Evolutionary conservation across 2,113 vertebrate genomes (phyloP).

Genomic region (Scophthalmus maximus): DNA sequence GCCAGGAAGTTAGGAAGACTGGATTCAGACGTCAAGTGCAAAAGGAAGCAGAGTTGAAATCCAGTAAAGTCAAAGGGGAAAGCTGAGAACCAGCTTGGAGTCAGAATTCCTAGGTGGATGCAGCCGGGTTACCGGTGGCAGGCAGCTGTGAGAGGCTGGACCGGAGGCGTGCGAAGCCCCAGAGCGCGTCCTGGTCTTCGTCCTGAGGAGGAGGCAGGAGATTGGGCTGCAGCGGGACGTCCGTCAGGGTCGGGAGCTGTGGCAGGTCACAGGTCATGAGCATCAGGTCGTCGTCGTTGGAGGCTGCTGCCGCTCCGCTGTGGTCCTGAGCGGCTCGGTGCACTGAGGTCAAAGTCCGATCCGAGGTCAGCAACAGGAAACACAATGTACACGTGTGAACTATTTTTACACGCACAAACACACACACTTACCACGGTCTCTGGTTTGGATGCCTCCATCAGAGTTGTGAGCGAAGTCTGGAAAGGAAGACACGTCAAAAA

Average conservation of each 20-base stretch:
- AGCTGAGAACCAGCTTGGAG: not conserved
- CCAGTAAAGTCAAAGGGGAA: conserved; percentile 11
- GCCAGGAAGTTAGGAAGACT: not conserved
- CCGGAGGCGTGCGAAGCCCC: conserved; percentile 49
- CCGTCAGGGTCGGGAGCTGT: conserved; percentile 16
- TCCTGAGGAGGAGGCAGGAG: conserved; percentile 2
- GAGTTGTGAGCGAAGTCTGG: conserved; percentile 57
- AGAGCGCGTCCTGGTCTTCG: conserved; percentile 20
- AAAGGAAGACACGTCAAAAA: conserved; percentile 4
- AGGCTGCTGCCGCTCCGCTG: conserved; percentile 37
- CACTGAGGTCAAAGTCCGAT: conserved; percentile 20
- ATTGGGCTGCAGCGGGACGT: conserved; percentile 21
- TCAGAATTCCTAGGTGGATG: not conserved
- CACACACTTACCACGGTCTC: conserved; percentile 52
- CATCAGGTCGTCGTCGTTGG: conserved; percentile 67
- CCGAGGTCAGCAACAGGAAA: conserved; percentile 18
- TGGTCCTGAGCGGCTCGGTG: conserved; percentile 28
- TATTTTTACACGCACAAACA: not conserved
- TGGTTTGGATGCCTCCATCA: conserved; percentile 61
- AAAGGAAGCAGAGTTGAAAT: conserved; percentile 1
- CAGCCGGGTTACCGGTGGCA: conserved; percentile 68
- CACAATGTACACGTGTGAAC: not conserved
- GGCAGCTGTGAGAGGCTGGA: conserved; percentile 37
- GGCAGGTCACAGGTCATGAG: conserved; percentile 53
- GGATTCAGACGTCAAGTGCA: not conserved